phyloP scores from a whole-genome alignment of 2,888 invertebrate genomes.

The Oxycera nigricornis region DNA sequence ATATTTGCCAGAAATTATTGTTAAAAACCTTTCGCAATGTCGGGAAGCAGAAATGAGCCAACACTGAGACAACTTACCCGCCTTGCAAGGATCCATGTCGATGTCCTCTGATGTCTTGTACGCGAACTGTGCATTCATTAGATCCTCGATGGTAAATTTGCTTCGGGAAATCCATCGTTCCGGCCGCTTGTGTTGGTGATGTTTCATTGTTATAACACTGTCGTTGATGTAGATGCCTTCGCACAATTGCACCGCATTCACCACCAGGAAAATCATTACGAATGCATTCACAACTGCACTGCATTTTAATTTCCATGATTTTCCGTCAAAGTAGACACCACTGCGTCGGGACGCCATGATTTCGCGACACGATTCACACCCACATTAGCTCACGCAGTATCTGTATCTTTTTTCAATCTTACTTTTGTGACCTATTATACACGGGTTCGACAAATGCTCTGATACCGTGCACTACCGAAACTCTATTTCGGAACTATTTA shows the following conservation, averaged over 20 bases:
- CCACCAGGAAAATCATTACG: neutral
- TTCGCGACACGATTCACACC: neutral
- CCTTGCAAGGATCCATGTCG: conserved; percentile 86
- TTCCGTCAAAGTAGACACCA: neutral
- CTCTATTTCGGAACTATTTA: neutral
- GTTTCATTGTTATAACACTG: conserved; percentile 39
- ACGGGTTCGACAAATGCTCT: neutral
- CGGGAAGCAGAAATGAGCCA: neutral
- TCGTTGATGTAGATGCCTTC: conserved; percentile 35
- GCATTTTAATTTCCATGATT: conserved; percentile 21
- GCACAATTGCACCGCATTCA: conserved; percentile 6
- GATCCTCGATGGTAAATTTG: conserved; percentile 72
- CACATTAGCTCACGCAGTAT: neutral
- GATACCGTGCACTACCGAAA: neutral
- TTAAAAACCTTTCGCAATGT: too few species aligned
- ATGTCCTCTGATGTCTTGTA: conserved; percentile 75
- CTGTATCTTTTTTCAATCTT: neutral
- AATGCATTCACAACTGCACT: conserved; percentile 3
- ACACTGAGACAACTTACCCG: conserved; percentile 74
- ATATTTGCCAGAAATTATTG: too few species aligned
- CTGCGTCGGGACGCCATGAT: neutral
- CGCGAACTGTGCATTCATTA: conserved; percentile 71
- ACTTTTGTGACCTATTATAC: conserved; percentile 26
- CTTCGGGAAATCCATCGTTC: conserved; percentile 51
- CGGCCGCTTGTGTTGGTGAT: conserved; percentile 46